Base-by-base conservation (phyloP, 2,888 invertebrate genomes). In the Leistus spinibarbis region DNA sequence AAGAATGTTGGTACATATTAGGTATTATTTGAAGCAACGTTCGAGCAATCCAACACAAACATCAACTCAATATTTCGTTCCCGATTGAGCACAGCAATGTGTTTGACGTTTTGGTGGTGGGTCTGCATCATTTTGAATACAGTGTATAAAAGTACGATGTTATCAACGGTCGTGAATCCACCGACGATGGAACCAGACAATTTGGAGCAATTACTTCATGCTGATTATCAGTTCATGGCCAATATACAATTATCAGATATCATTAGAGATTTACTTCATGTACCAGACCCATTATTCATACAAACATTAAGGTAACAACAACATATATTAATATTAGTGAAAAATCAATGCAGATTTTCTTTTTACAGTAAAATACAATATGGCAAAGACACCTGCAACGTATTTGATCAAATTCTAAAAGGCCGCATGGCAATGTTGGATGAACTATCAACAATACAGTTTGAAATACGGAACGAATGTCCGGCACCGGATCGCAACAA, bases 401-500 rank as follows among this genome's bases (percentile, higher is more conserved):
- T 72, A 40, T 77, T 78, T 40, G n/a, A 73, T 3, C 62, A 75
- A 22, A 76, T 76, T 7, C 27, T 77, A 3, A 69, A 73, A 19
- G 66, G 70, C 16, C 72, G 65, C 3, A 70, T 70, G 9, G 78
- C 78, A 2, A 77, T 77, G 60, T 73, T 78, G 24, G 78, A 76
- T 60, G 78, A 78, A 70, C 27, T 71, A 7, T 75, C 77, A 2
- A 72, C 78, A 13, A 65, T 78, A n/a, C 78, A 78, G 60, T 78
- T 64, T 22, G 78, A 78, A 69, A 27, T 77, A 3, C 56, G 77
- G 16, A 56, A 20, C 54, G 23, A 0, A 1, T 78, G 78, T 60
- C 13, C 40, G n/a, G 22, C 0, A 24, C 75, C 75, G 9, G 20
- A 17, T 17, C 63, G 24, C 17, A 22, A 63, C 5, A 27, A n/a